These are phyloP conservation scores for Cyphomyrmex costatus DNA, from an alignment of 1,140 invertebrate species.

Conservation along the genomic window DNA sequence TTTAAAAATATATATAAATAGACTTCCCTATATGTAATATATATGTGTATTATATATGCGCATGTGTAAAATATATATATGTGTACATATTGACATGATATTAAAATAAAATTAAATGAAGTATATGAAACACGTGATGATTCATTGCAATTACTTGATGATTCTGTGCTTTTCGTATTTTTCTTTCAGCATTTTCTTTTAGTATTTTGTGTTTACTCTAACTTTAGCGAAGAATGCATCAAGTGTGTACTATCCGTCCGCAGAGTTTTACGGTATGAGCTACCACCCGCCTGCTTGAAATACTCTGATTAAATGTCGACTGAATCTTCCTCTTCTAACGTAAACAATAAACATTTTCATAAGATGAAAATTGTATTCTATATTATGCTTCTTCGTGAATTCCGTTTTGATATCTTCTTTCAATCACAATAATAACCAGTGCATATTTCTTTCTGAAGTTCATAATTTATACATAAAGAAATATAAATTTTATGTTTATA, in stretches of 20 bases:
- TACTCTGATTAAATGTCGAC: slow-evolving; percentile 73
- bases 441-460: not conserved
- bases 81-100: not conserved
- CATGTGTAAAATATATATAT: too few relatives aligned
- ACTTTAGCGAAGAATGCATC: slow-evolving; percentile 76
- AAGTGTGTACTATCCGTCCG: slow-evolving; percentile 76
- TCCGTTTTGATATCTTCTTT: slow-evolving; percentile 7
- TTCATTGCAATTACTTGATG: slow-evolving; percentile 26
- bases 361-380: slow-evolving; percentile 73
- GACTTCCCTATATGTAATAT: too few relatives aligned
- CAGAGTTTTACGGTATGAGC: slow-evolving; percentile 73
- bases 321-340: slow-evolving; percentile 49
- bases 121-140: slow-evolving; percentile 45
- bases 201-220: slow-evolving; percentile 74
- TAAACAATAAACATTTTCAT: slow-evolving; percentile 74
- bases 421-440: slow-evolving; percentile 33
- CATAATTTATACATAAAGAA: not conserved
- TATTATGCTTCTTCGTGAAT: slow-evolving; percentile 49
- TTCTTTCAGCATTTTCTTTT: slow-evolving; percentile 51
- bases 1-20: slow-evolving; percentile 21
- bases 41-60: too few relatives aligned
- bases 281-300: slow-evolving; percentile 60
- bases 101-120: slow-evolving; percentile 22
- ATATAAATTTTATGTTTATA: not conserved
- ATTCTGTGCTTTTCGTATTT: slow-evolving; percentile 39